phyloP scores from a whole-genome alignment of 2,113 vertebrate genomes.

The Sebastes fasciatus region DNA sequence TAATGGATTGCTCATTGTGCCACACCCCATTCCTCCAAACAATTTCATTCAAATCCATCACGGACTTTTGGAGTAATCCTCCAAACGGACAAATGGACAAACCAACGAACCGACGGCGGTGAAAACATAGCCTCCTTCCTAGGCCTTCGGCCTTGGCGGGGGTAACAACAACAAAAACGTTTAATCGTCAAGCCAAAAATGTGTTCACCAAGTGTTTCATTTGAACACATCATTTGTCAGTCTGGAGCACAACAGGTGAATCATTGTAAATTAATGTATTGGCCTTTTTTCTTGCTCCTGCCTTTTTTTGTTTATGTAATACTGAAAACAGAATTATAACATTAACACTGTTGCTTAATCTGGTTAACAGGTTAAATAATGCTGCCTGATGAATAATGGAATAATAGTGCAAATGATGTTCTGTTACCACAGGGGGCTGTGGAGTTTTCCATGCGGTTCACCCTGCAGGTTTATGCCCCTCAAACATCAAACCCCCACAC shows the following conservation, averaged over 20 bases:
- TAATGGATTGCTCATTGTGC: too few species aligned
- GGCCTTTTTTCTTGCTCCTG: not conserved
- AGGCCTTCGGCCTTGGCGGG: too few species aligned
- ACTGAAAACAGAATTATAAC: not conserved
- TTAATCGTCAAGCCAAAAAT: not conserved
- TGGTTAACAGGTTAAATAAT: constrained; percentile 16
- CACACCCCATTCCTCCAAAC: too few species aligned
- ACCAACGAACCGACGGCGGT: too few species aligned
- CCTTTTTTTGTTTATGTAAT: not conserved
- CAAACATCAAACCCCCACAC: constrained; percentile 63
- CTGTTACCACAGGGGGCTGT: constrained; percentile 24
- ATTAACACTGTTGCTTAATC: constrained; percentile 11
- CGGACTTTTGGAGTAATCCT: too few species aligned
- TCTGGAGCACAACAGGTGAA: not conserved
- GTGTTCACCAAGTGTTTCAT: not conserved
- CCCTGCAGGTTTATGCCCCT: constrained; percentile 55
- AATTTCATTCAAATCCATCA: too few species aligned
- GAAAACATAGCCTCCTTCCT: too few species aligned
- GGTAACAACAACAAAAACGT: not conserved
- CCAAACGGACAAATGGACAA: too few species aligned
- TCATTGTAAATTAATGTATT: not conserved
- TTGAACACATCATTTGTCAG: not conserved
- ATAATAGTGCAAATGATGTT: not conserved
- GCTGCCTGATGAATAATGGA: constrained; percentile 24
- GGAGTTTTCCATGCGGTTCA: constrained; percentile 41